Base-by-base conservation (phyloP, 2,113 vertebrate genomes). In the Stictonetta naevosa region DNA sequence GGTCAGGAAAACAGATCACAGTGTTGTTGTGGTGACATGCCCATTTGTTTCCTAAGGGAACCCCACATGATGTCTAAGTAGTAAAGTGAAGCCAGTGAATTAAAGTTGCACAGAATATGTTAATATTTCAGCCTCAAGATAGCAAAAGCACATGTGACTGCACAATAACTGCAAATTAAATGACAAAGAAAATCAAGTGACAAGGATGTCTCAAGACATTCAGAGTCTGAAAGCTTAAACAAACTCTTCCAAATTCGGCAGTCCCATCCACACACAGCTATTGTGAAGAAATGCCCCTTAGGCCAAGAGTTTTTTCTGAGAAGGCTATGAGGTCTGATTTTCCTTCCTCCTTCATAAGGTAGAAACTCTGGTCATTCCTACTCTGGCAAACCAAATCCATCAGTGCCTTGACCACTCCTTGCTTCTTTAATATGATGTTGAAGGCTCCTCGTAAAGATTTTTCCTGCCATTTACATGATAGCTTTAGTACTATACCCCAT, bases 1-100 rank as follows among this genome's bases (percentile, higher is more conserved):
- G 11, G 6, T 5, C 19, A 63, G 7, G 36, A 67, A 71, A 74
- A 62, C 0, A 1, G 75, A 62, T 74, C 40, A 62, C 29, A 38
- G 11, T 33, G 15, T 4, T 44, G 8, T 4, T 80, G 50, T 56
- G 28, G 36, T 4, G 3, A 5, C 0, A 36, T 14, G 26, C 11
- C 31, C 6, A 12, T 29, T 79, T 62, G 29, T 62, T 67, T 46
- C 38, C n/a, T n/a, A 31, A 59, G 8, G 55, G 33, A 83, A 73
- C 4, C 6, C 4, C 31, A 52, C 11, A 28, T 31, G 38, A 66
- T 31, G 64, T 6, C 6, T 50, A 79, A 36, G 66, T 13, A 83
- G 17, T 22, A 67, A 93, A 85, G 19, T 44, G 13, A 92, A 84
- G 33, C 5, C 13, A 67, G 9, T n/a, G 1, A 50, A 64, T 52